Percentiles rank a stretch among this genome's conserved stretches.
Evolutionary conservation across 1,140 invertebrate genomes (phyloP).

Genomic region (Drosophila orosa): DNA sequence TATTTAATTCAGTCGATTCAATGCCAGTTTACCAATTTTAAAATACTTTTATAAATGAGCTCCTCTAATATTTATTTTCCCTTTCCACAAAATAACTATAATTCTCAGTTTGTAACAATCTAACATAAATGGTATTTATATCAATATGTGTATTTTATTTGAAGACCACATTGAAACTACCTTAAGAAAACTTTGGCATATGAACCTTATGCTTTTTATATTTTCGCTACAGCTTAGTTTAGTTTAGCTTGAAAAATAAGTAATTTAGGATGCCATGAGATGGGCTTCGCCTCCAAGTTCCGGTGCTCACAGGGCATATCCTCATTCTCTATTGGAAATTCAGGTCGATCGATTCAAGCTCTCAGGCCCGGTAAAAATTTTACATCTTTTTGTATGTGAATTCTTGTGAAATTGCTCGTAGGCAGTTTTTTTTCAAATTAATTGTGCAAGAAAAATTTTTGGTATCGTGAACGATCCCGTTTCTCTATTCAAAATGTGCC

Average conservation of each 20-base stretch:
- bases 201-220: too few relatives aligned
- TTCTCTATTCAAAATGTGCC: background rate
- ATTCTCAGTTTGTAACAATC: too few relatives aligned
- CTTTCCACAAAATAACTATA: too few relatives aligned
- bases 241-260: too few relatives aligned
- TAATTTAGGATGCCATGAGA: constrained; percentile 19
- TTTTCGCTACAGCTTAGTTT: background rate
- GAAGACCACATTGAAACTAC: too few relatives aligned
- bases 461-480: constrained; percentile 7
- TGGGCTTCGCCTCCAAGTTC: background rate
- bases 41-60: too few relatives aligned
- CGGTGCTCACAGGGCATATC: background rate
- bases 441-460: constrained; percentile 34
- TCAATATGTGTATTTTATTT: too few relatives aligned
- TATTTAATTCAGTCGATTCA: too few relatives aligned
- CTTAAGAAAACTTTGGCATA: too few relatives aligned
- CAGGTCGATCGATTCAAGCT: constrained; percentile 57
- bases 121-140: too few relatives aligned
- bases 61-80: too few relatives aligned
- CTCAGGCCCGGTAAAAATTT: constrained; percentile 51
- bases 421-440: constrained; percentile 35
- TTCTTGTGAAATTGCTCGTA: constrained; percentile 20
- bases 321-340: constrained; percentile 71
- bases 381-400: constrained; percentile 44
- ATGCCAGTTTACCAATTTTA: too few relatives aligned